These are phyloP conservation scores for Cottus gobio DNA, from an alignment of 2,113 vertebrate genomes.

Conservation along the genomic window DNA sequence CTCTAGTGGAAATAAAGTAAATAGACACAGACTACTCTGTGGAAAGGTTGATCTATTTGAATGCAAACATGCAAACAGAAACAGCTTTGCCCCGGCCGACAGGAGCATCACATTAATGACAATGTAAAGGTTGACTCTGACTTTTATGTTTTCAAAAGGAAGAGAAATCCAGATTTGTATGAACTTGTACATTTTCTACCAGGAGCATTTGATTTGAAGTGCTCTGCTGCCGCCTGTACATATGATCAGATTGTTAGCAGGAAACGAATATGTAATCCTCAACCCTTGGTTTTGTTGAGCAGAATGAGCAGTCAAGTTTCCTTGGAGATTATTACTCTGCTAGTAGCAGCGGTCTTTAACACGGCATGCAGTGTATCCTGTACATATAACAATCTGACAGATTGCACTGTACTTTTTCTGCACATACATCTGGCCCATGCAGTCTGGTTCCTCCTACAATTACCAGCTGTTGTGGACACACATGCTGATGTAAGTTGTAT, in stretches of 20 bases:
- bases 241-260: slow-evolving; percentile 39
- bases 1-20: slow-evolving; percentile 75
- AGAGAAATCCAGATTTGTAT: background rate
- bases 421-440: slow-evolving; percentile 2
- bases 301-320: background rate
- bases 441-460: slow-evolving; percentile 28
- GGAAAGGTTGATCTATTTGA: slow-evolving; percentile 5
- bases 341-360: background rate
- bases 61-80: slow-evolving; percentile 7
- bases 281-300: slow-evolving; percentile 5
- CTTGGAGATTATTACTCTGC: background rate
- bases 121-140: background rate
- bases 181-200: slow-evolving; percentile 4
- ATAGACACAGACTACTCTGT: background rate
- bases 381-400: slow-evolving; percentile 12
- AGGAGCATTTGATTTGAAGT: slow-evolving; percentile 10
- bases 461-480: slow-evolving; percentile 55
- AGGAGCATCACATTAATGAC: background rate
- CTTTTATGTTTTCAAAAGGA: background rate
- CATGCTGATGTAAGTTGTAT: slow-evolving; percentile 55
- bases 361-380: slow-evolving; percentile 15
- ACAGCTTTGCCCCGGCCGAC: background rate
- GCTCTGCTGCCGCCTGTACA: slow-evolving; percentile 38
- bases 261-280: slow-evolving; percentile 43
- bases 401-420: slow-evolving; percentile 11